These are phyloP conservation scores for Myzus persicae DNA, from an alignment of 1,140 invertebrate species.

Conservation along the genomic window DNA sequence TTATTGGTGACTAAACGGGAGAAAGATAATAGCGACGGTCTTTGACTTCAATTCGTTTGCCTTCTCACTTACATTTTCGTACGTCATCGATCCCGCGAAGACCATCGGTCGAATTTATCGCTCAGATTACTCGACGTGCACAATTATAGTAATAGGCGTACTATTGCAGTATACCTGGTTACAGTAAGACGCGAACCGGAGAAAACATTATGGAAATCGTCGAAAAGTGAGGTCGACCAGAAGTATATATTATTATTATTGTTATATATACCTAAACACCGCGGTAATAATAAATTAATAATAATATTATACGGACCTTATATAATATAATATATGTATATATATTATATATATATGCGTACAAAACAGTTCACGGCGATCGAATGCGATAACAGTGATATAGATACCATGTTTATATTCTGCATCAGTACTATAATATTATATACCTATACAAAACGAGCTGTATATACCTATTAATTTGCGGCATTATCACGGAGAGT, in stretches of 20 bases:
- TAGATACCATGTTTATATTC: neutral
- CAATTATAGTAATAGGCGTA: neutral
- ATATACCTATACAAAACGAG: neutral
- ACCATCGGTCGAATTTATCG: neutral
- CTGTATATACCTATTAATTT: neutral
- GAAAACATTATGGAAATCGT: conserved; percentile 5
- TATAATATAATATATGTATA: neutral
- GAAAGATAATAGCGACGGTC: neutral
- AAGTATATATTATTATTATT: neutral
- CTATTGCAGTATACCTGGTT: neutral
- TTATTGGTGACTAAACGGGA: neutral
- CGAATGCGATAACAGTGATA: conserved; percentile 9
- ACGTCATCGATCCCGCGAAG: neutral
- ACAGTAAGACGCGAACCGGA: neutral
- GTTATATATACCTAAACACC: neutral
- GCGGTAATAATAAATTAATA: neutral
- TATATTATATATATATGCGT: neutral
- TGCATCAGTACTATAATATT: too few species aligned
- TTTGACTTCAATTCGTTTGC: neutral
- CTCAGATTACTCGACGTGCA: neutral
- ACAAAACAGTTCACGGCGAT: conserved; percentile 8
- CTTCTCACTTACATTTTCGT: neutral
- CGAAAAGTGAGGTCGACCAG: neutral
- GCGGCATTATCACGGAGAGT: neutral
- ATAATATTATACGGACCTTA: neutral